Evolutionary conservation across 92 coral and sea anemone species (phyloP).

Genomic region (Meandrina meandrites): DNA sequence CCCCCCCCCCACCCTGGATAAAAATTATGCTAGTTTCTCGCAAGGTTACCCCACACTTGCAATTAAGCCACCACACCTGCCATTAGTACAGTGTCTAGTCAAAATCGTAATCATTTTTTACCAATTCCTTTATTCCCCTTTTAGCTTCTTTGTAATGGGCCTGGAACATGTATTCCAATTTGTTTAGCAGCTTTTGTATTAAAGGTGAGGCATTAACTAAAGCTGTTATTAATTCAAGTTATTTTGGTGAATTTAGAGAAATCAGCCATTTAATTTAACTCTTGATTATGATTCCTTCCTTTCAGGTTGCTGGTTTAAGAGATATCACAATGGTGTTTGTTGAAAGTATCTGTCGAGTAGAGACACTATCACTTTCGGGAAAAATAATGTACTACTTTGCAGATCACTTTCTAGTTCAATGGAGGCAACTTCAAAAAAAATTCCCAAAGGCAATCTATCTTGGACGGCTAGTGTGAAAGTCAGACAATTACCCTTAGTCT

Average conservation of each 20-base stretch:
- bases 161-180: slow-evolving; percentile 96
- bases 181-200: slow-evolving; percentile 83
- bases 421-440: slow-evolving; percentile 80
- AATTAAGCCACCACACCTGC: no score
- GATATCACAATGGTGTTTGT: slow-evolving; percentile 78
- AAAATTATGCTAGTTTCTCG: no score
- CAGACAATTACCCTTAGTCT: background rate
- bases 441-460: slow-evolving; percentile 90
- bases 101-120: no score
- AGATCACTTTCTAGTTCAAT: slow-evolving; percentile 90
- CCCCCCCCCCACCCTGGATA: no score
- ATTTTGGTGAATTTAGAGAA: background rate
- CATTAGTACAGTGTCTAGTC: no score
- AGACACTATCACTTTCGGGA: slow-evolving; percentile 89
- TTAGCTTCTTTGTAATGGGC: slow-evolving; percentile 94
- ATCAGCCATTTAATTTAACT: no score
- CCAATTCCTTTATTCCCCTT: background rate
- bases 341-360: slow-evolving; percentile 96
- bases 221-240: background rate
- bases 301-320: slow-evolving; percentile 74
- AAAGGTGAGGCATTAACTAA: slow-evolving; percentile 57
- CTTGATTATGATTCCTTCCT: background rate
- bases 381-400: slow-evolving; percentile 86
- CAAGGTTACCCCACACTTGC: no score
- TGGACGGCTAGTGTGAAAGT: slow-evolving; percentile 76